Conservation (phyloP, 2,797 vertebrate species). For the Botia kubotai region DNA sequence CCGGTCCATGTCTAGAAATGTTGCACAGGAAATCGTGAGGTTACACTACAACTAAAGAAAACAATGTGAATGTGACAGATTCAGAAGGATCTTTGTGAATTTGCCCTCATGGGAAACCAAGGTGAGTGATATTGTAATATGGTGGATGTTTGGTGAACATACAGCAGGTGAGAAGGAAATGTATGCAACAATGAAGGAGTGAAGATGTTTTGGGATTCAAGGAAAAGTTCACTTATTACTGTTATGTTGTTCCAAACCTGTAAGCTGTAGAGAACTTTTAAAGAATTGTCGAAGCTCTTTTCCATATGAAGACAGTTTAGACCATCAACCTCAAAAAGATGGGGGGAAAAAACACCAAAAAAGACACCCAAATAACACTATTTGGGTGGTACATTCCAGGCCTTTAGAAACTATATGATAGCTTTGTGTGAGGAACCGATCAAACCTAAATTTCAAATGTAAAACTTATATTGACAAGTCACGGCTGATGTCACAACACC, state of each 20-base stretch:
- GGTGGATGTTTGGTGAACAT: constrained; percentile 21
- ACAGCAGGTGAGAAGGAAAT: constrained; percentile 11
- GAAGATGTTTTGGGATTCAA: neutral
- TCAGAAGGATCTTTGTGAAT: neutral
- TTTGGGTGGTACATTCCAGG: no score
- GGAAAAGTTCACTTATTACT: neutral
- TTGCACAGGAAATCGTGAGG: constrained; percentile 80
- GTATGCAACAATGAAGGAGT: neutral
- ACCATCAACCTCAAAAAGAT: neutral
- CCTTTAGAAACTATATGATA: no score
- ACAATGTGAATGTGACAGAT: constrained; percentile 11
- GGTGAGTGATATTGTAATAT: constrained; percentile 1
- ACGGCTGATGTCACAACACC: no score
- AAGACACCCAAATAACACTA: no score
- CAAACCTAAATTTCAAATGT: no score
- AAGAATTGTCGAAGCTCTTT: neutral
- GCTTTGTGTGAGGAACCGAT: no score
- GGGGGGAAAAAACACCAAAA: neutral
- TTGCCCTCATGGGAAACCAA: constrained; percentile 5
- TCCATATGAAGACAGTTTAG: neutral
- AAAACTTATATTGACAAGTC: no score
- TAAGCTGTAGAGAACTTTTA: neutral
- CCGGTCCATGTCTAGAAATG: constrained; percentile 83
- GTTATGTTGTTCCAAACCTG: neutral
- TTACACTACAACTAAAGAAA: constrained; percentile 64